A percentile compares a stretch with the other conserved stretches of the same genome.
Conservation (phyloP, 2,797 vertebrate genomes). For the Centroberyx gerrardi region DNA sequence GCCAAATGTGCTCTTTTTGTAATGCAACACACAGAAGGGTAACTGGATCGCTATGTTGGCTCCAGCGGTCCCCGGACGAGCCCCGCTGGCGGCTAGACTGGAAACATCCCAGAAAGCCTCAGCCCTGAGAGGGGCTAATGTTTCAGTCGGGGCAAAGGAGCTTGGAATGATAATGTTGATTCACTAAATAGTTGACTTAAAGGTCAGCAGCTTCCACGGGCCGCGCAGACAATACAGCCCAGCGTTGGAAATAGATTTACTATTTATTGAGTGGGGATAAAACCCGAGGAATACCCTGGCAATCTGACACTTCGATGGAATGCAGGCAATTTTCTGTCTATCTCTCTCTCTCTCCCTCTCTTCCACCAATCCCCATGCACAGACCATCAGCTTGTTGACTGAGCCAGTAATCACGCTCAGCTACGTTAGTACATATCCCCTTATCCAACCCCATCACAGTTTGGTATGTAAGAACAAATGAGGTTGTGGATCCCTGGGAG, state of each 20-base stretch:
- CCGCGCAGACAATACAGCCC: conserved; percentile 66
- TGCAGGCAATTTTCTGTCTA: conserved; percentile 48
- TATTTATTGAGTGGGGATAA: conserved; percentile 75
- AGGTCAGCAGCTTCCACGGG: conserved; percentile 79
- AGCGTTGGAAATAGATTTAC: conserved; percentile 77
- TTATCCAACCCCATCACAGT: conserved; percentile 49
- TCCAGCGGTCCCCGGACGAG: conserved; percentile 82
- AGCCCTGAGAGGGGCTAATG: conserved; percentile 83
- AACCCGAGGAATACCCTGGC: conserved; percentile 62
- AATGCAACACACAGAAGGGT: conserved; percentile 87
- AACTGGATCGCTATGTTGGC: conserved; percentile 85
- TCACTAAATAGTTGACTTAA: conserved; percentile 84
- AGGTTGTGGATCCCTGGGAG: conserved; percentile 39
- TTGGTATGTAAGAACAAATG: conserved; percentile 61
- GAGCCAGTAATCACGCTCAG: conserved; percentile 57
- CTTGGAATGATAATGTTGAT: conserved; percentile 86
- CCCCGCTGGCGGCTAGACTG: conserved; percentile 83
- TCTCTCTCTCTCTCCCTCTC: conserved; percentile 13
- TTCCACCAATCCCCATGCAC: conserved; percentile 22
- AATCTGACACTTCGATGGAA: conserved; percentile 64
- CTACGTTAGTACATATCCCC: conserved; percentile 43
- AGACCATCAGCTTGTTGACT: conserved; percentile 43
- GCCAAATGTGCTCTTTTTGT: conserved; percentile 89
- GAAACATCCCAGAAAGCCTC: conserved; percentile 86
- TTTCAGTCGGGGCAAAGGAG: conserved; percentile 84